Percentiles rank a stretch among this genome's conserved stretches.
phyloP scores from a whole-genome alignment of 2,888 invertebrate genomes.

The Therioaphis trifolii region DNA sequence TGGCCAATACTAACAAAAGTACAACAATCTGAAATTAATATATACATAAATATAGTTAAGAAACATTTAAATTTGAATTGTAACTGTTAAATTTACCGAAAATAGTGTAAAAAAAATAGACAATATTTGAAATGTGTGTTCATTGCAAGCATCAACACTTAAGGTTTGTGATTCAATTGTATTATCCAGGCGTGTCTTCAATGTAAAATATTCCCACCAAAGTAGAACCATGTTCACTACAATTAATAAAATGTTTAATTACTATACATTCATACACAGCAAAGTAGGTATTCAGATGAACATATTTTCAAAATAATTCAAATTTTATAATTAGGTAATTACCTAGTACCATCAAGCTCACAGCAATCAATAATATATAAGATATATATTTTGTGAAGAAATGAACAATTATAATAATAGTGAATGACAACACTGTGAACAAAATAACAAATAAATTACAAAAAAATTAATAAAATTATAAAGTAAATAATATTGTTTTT shows the following conservation, averaged over 20 bases:
- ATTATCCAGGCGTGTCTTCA: constrained; percentile 36
- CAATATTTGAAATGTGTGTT: constrained; percentile 36
- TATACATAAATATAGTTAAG: constrained; percentile 12
- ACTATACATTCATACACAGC: not conserved
- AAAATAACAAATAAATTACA: constrained; percentile 75
- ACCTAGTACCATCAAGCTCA: constrained; percentile 81
- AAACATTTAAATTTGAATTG: not conserved
- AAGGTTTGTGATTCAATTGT: constrained; percentile 47
- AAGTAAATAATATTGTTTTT: not conserved
- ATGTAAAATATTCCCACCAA: constrained; percentile 51
- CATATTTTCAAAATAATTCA: not conserved
- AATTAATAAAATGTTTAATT: constrained; percentile 25
- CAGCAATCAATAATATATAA: constrained; percentile 86
- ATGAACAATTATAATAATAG: constrained; percentile 86
- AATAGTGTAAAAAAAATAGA: constrained; percentile 32
- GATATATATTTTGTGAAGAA: constrained; percentile 85
- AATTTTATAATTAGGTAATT: too few species aligned
- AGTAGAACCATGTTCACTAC: constrained; percentile 66
- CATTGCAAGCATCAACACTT: constrained; percentile 58
- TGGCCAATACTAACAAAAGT: constrained; percentile 78
- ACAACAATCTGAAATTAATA: constrained; percentile 75
- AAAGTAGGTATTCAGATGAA: constrained; percentile 15
- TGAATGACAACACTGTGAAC: constrained; percentile 83
- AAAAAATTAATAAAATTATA: not conserved
- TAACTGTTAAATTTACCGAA: constrained; percentile 37